Percentiles rank a stretch among this genome's conserved stretches.
Conservation (phyloP, 2,113 vertebrate species). For the Columba janthina region DNA sequence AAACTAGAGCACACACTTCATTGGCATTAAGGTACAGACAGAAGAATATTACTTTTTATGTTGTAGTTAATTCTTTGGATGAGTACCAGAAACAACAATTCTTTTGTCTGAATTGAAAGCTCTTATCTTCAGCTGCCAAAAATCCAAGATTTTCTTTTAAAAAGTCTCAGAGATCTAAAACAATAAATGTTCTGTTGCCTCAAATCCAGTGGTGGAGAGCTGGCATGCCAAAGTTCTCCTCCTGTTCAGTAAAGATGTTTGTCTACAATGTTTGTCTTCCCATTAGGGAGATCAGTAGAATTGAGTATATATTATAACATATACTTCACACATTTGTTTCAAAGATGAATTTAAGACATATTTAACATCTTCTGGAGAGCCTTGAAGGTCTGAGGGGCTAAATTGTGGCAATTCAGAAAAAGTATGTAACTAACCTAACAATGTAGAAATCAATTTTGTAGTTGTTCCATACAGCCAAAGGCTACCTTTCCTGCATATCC, state of each 20-base stretch:
- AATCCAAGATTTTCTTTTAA: background rate
- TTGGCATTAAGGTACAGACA: background rate
- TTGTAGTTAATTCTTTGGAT: constrained; percentile 12
- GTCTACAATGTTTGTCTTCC: background rate
- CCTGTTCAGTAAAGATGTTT: background rate
- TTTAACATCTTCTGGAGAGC: background rate
- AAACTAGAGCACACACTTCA: background rate
- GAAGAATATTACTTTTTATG: constrained; percentile 7
- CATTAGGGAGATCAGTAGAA: background rate
- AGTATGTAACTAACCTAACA: background rate
- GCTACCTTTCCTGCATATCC: background rate
- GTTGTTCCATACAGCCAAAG: background rate
- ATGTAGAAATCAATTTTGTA: background rate
- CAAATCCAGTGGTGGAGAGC: background rate
- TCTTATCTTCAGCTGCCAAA: constrained; percentile 26
- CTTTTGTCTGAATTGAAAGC: constrained; percentile 35
- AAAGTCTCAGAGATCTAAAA: background rate
- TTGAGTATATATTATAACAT: background rate
- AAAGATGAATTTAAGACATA: background rate
- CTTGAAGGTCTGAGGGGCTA: background rate
- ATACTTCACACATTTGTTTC: background rate
- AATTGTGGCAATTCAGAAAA: background rate
- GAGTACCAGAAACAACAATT: constrained; percentile 22
- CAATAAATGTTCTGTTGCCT: constrained; percentile 1
- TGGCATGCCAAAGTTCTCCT: background rate